Conservation (phyloP, 1,140 invertebrate species). For the Dreissena polymorpha region DNA sequence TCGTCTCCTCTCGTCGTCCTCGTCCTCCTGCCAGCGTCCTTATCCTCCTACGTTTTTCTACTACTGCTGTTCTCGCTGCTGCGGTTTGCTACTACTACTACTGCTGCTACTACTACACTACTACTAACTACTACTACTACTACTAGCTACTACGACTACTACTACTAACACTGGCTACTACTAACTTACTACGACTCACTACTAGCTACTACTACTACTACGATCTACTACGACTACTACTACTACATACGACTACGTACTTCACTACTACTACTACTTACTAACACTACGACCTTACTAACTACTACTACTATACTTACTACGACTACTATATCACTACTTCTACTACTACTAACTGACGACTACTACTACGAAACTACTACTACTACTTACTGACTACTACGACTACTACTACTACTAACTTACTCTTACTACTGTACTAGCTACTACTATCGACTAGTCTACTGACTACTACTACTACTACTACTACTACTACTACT, state of each 20-base stretch:
- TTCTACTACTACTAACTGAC: slow-evolving; percentile 29
- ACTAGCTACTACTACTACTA: slow-evolving; percentile 19
- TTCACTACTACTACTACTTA: slow-evolving; percentile 33
- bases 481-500: slow-evolving; percentile 30
- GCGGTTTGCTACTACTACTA: no score
- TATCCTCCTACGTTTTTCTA: no score
- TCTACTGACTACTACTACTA: slow-evolving; percentile 28
- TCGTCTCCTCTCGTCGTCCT: no score
- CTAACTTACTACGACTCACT: no score
- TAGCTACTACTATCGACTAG: slow-evolving; percentile 10
- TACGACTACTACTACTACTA: slow-evolving; percentile 24
- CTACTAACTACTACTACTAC: no score
- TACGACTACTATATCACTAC: no score
- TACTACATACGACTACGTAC: slow-evolving; percentile 19
- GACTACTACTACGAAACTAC: neutral
- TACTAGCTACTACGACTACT: slow-evolving; percentile 34
- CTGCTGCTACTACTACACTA: no score
- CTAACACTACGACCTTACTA: no score
- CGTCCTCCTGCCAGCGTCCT: no score
- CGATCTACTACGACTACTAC: slow-evolving; percentile 20
- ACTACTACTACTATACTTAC: slow-evolving; percentile 20
- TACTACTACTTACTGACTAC: slow-evolving; percentile 23
- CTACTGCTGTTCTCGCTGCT: no score
- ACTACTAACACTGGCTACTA: slow-evolving; percentile 34
- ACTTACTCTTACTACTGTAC: slow-evolving; percentile 2